phyloP scores from a whole-genome alignment of 2,797 vertebrate species.

The Lophotriccus pileatus region DNA sequence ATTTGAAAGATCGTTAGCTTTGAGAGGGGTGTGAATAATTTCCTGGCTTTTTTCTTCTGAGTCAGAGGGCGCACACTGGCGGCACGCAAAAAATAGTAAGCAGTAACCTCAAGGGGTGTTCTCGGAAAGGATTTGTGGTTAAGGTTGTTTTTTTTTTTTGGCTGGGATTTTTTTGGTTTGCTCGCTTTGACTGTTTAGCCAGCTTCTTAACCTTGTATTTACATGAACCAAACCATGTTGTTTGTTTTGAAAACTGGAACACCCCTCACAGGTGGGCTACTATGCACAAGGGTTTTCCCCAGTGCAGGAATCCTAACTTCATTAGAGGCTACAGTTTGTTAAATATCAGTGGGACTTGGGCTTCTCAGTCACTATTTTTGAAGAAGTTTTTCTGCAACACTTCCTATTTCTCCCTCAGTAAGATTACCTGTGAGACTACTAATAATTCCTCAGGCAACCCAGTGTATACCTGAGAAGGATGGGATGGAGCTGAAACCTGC shows the following conservation, averaged over 20 bases:
- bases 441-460: neutral
- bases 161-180: neutral
- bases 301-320: neutral
- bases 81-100: neutral
- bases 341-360: neutral
- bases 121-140: neutral
- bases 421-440: neutral
- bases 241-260: slow-evolving; percentile 32
- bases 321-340: neutral
- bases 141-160: neutral
- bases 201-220: neutral
- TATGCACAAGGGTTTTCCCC: neutral
- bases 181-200: neutral
- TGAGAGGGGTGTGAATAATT: neutral
- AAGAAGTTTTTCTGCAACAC: neutral
- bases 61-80: neutral
- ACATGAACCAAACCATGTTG: neutral
- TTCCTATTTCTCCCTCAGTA: neutral
- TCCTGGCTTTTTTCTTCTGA: neutral
- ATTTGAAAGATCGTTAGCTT: neutral
- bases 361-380: neutral
- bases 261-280: neutral
- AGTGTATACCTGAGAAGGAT: neutral
- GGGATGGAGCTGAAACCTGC: neutral
- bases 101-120: neutral